These are phyloP conservation scores for Microtus agrestis DNA, from an alignment of 2,797 vertebrate genomes.

Conservation along the genomic window DNA sequence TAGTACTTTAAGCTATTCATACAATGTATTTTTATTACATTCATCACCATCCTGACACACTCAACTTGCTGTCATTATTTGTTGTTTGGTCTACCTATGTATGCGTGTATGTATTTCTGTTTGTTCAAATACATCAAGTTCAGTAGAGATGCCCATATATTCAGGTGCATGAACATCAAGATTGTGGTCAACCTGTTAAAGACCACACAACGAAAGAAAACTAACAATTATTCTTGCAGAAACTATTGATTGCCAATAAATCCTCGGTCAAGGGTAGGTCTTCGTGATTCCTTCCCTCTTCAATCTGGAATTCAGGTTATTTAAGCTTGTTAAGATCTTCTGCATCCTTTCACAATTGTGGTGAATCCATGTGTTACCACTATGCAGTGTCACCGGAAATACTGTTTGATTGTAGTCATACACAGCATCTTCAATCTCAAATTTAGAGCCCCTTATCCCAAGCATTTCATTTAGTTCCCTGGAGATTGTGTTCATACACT, in stretches of 20 bases:
- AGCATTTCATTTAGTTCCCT: not conserved
- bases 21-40: not conserved
- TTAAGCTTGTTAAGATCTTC: not conserved
- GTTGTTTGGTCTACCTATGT: not conserved
- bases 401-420: not conserved
- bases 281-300: no score
- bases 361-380: not conserved
- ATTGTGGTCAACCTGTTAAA: not conserved
- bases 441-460: not conserved
- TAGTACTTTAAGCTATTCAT: not conserved
- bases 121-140: not conserved
- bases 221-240: not conserved
- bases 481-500: not conserved
- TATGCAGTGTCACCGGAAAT: no score
- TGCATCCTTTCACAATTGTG: no score
- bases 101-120: not conserved
- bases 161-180: no score
- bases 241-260: not conserved
- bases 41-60: not conserved
- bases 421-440: not conserved
- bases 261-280: no score
- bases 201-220: not conserved
- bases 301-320: not conserved
- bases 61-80: no score
- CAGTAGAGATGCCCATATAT: not conserved